Percentiles rank a stretch among this genome's conserved stretches.
phyloP scores from a whole-genome alignment of 2,888 invertebrate species.

The Ashinkailepas kermadecensis region DNA sequence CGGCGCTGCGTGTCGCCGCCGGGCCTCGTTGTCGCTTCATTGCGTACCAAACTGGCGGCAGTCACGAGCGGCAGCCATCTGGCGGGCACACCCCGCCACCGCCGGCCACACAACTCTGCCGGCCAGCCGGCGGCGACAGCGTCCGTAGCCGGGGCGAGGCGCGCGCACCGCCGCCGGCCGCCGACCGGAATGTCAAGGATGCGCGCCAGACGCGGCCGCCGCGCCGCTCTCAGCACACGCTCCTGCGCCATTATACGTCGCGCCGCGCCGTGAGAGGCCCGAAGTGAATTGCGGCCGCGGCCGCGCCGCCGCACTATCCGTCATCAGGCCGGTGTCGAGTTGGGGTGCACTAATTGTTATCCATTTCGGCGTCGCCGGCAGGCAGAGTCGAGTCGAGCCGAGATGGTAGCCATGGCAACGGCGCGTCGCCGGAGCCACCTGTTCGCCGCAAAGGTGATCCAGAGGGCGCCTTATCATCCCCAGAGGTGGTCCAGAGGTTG shows the following conservation, averaged over 20 bases:
- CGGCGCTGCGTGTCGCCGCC: too few species aligned
- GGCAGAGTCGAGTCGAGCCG: neutral
- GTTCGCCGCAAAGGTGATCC: too few species aligned
- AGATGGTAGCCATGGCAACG: too few species aligned
- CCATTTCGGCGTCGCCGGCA: neutral
- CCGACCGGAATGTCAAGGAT: slow-evolving; percentile 11
- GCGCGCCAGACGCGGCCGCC: neutral
- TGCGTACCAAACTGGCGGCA: too few species aligned
- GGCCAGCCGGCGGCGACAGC: neutral
- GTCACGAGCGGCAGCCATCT: too few species aligned
- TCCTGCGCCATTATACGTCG: neutral
- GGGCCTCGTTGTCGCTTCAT: too few species aligned
- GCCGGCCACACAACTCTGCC: too few species aligned
- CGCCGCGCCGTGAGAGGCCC: neutral
- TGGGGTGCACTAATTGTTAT: neutral
- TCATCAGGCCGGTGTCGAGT: neutral
- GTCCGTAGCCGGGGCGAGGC: neutral
- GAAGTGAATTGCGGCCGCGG: neutral
- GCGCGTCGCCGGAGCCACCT: too few species aligned
- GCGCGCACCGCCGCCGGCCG: neutral
- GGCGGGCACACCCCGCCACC: too few species aligned
- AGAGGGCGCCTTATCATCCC: too few species aligned
- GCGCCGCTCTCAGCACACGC: neutral
- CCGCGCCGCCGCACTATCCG: neutral
- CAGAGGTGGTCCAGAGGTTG: too few species aligned